Evolutionary conservation across 1,140 invertebrate genomes (phyloP), one percentile per base, ranked within the genome.

Genomic region (Drosophila pruinosa): DNA sequence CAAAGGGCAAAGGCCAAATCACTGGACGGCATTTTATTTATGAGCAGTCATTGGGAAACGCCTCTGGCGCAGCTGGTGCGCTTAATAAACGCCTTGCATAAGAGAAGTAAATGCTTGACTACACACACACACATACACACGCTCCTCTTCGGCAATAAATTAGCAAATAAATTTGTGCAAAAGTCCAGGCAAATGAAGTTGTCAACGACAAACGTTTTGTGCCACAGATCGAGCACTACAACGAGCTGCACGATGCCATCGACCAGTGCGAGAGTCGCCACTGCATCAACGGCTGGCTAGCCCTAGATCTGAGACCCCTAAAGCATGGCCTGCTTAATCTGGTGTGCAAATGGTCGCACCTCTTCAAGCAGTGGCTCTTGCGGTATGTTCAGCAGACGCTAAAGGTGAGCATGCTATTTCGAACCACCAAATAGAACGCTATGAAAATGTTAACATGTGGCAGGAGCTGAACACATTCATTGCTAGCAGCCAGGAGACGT

Each of bases 331-430:
- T 97, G 2, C 92, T 97, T 14, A 94, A 95, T 74, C 93, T 93
- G 64, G 93, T 95, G 59, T 94, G 94, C 79, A 94, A 94, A 67
- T 97, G 96, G 95, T 93, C 94, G 38, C 93, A 94, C 65, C 92
- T 95, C 76, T 94, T 95, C 78, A 96, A 97, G 82, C 92, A 94
- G 39, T 93, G 96, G 92, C 91, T 97, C 0, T 92, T 95, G 50
- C 92, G 95, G 57, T 93, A 93, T 68, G 95, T 96, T 0, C 94
- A 94, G 36, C 93, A 74, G 19, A 90, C 89, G 7, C 70, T 91
- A 24, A 91, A 93, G 70, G 89, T 91, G 56, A 71, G 56, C 15
- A 19, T 41, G 39, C 17, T 12, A 6, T 97, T n/a, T n/a, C n/a
- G n/a, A n/a, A 24, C 96, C 96, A 67, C 93, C 93, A 73, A 97